phyloP scores from a whole-genome alignment of 2,888 invertebrate genomes.

The Eledona agricola region DNA sequence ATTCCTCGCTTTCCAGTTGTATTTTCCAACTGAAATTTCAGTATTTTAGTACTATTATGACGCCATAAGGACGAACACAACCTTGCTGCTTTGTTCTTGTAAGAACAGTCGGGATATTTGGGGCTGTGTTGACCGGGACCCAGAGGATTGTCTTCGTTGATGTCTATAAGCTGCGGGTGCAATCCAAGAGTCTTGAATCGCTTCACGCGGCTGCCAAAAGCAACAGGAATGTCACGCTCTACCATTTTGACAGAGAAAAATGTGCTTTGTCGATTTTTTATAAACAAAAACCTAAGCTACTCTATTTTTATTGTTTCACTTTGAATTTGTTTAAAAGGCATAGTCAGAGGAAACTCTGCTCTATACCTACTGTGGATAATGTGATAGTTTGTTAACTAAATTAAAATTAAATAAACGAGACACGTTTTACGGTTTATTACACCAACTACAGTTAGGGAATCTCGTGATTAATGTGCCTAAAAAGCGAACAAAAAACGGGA shows the following conservation, averaged over 20 bases:
- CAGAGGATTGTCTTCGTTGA: conserved; percentile 5
- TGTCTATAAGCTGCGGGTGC: conserved; percentile 17
- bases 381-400: no score
- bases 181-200: conserved; percentile 18
- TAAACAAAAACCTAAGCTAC: no score
- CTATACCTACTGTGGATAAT: no score
- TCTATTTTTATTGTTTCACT: no score
- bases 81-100: conserved; percentile 22
- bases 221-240: not conserved
- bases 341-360: no score
- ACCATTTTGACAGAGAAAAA: conserved; percentile 3
- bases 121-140: conserved; percentile 30
- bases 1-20: conserved; percentile 24
- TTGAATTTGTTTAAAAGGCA: no score
- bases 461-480: no score
- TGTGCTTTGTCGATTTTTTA: not conserved
- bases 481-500: no score
- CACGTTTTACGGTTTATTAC: no score
- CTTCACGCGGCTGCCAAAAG: conserved; percentile 18
- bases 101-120: conserved; percentile 7
- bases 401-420: no score
- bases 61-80: not conserved
- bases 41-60: conserved; percentile 2
- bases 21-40: conserved; percentile 22
- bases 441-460: no score